Evolutionary conservation across 2,888 invertebrate genomes (phyloP).

Genomic region (Petrolisthes manimaculis): DNA sequence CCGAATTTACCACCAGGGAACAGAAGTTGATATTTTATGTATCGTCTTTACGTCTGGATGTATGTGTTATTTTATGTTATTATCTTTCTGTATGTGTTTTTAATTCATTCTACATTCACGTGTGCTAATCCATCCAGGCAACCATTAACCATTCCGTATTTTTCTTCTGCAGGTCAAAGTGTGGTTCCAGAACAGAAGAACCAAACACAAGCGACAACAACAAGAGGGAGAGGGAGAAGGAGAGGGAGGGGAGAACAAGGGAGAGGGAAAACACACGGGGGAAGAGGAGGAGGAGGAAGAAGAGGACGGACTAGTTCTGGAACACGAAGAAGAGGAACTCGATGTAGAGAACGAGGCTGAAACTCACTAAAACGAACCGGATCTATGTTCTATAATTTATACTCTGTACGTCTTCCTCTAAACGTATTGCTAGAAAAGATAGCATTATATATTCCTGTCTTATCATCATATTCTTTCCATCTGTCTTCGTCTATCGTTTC

Average conservation of each 20-base stretch:
- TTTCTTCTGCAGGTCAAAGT: conserved; percentile 49
- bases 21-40: too few species aligned
- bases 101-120: too few species aligned
- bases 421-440: too few species aligned
- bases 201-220: conserved; percentile 55
- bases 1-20: too few species aligned
- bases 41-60: too few species aligned
- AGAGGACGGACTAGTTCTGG: conserved; percentile 48
- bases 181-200: conserved; percentile 55
- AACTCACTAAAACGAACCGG: conserved; percentile 17
- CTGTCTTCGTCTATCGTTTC: too few species aligned
- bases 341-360: conserved; percentile 56
- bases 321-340: conserved; percentile 54
- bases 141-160: background rate
- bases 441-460: too few species aligned
- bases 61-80: too few species aligned
- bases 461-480: too few species aligned
- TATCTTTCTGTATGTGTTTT: too few species aligned
- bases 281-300: conserved; percentile 38
- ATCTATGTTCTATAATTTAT: too few species aligned
- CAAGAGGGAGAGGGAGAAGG: conserved; percentile 49
- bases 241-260: conserved; percentile 44
- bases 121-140: too few species aligned
- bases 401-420: conserved; percentile 25
- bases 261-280: conserved; percentile 19